Evolutionary conservation across 1,140 invertebrate genomes (phyloP), one percentile per base, ranked within the genome.

Genomic region (Charaxes varanes): DNA sequence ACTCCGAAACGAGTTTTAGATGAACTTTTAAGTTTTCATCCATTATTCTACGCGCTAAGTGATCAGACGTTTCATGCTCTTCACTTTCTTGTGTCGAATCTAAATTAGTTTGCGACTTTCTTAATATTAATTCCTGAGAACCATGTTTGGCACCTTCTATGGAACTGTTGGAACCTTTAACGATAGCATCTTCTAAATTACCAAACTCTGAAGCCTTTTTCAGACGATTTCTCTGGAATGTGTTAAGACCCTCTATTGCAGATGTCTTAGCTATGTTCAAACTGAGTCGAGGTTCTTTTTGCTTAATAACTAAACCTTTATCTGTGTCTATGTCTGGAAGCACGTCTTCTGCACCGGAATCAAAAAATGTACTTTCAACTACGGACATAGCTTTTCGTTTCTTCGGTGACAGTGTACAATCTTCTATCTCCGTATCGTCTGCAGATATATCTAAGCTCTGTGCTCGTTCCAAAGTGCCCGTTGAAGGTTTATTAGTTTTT

Each of bases 401-500:
- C 53, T 91, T 92, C 13, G 88, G 91, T 50, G 84, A 86, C 71
- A 85, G 85, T 62, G 82, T 82, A 18, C 74, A 72, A 73, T 86
- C 79, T 61, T 88, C 86, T 4, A 72, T 76, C 50, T 84, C 80
- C 6, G 53, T 60, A 47, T 85, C 84, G 41, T 86, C 84, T 22
- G 92, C 90, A 7, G 90, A 90, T 63, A 94, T 90, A 45, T 94
- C 93, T 6, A 94, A 71, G 51, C 93, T 94, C 58, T 94, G 91
- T 0, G 93, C 92, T 45, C 93, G 86, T 77, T 94, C 93, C 11
- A 94, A 71, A 12, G 89, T 91, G 17, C 86, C 83, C 11, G 72
- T 82, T 16, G 76, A 63, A 12, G 69, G 74, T 41, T 72, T 82
- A 21, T 37, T 71, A 1, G 85, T 84, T 55, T 88, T 90, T 7